phyloP scores from a whole-genome alignment of 1,140 invertebrate genomes.

The Drosophila lacteicornis region DNA sequence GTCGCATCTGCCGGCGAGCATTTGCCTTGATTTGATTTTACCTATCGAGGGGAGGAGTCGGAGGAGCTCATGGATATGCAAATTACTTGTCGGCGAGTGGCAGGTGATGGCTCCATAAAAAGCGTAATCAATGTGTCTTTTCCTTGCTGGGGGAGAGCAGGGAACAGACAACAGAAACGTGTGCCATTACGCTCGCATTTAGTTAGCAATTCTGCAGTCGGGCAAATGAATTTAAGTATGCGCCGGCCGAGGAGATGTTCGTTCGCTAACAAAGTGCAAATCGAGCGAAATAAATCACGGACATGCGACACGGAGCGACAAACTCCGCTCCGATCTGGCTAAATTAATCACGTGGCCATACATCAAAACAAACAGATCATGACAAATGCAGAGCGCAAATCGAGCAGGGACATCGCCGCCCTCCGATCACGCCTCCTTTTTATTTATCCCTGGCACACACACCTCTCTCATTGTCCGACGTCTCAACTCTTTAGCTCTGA shows the following conservation, averaged over 20 bases:
- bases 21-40: constrained; percentile 82
- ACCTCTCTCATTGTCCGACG: constrained; percentile 31
- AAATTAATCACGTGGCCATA: constrained; percentile 72
- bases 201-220: constrained; percentile 14
- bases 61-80: constrained; percentile 66
- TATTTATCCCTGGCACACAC: constrained; percentile 9
- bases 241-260: neutral
- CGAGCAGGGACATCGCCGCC: constrained; percentile 45
- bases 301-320: constrained; percentile 32
- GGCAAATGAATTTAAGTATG: constrained; percentile 26
- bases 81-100: constrained; percentile 53
- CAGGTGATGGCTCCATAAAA: constrained; percentile 78
- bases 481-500: constrained; percentile 1
- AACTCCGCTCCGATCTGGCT: constrained; percentile 36
- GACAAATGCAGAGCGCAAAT: constrained; percentile 75
- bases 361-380: constrained; percentile 83
- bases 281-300: constrained; percentile 61
- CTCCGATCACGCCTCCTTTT: constrained; percentile 14
- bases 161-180: neutral
- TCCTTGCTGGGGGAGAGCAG: neutral
- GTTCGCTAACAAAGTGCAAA: constrained; percentile 72
- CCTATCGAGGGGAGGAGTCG: constrained; percentile 36
- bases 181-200: constrained; percentile 51
- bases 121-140: constrained; percentile 58
- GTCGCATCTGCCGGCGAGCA: constrained; percentile 61